These are phyloP conservation scores for Polymixis lichenea DNA, from an alignment of 2,888 invertebrate genomes.

Conservation along the genomic window DNA sequence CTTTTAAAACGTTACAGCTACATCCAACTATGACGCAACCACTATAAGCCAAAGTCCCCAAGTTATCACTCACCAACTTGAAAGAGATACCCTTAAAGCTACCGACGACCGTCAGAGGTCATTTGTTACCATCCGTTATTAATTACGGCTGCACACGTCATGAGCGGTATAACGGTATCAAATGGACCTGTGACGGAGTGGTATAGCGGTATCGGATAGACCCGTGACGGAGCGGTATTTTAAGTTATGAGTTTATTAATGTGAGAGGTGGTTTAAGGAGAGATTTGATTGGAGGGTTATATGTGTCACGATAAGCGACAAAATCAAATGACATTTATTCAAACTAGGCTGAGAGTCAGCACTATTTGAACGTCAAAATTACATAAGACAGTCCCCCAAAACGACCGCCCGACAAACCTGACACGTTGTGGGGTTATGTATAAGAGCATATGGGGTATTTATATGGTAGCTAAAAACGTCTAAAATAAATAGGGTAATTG, in stretches of 20 bases:
- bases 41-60: neutral
- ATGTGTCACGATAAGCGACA: neutral
- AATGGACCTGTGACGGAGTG: slow-evolving; percentile 14
- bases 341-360: too few relatives aligned
- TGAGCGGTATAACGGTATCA: slow-evolving; percentile 28
- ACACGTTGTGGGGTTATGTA: neutral
- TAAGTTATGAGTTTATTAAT: slow-evolving; percentile 36
- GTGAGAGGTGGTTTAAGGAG: neutral
- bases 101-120: slow-evolving; percentile 55
- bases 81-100: slow-evolving; percentile 30
- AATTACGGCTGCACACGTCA: slow-evolving; percentile 57
- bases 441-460: neutral
- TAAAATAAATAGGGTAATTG: neutral
- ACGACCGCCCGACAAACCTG: neutral
- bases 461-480: too few relatives aligned
- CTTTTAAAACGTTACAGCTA: neutral
- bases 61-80: slow-evolving; percentile 28
- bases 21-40: neutral
- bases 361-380: too few relatives aligned
- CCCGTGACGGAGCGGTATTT: slow-evolving; percentile 19
- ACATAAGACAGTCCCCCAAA: too few relatives aligned
- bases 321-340: too few relatives aligned
- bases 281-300: neutral
- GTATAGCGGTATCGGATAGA: slow-evolving; percentile 1
- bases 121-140: slow-evolving; percentile 66